Evolutionary conservation across 1,140 invertebrate genomes (phyloP).

Genomic region (Camponotus floridanus): DNA sequence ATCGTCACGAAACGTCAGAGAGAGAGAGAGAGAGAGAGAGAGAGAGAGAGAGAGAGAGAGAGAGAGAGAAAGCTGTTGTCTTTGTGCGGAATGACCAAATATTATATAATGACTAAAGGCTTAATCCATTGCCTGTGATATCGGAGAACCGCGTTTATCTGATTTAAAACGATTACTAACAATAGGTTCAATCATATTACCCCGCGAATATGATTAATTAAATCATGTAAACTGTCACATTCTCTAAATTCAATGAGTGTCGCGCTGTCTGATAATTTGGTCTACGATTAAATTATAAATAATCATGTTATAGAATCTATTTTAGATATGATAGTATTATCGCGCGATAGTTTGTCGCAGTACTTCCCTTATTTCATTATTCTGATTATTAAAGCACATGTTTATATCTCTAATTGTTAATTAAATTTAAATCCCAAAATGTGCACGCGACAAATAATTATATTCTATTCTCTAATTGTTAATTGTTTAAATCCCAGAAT

Average conservation of each 20-base stretch:
- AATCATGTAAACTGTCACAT: slow-evolving; percentile 45
- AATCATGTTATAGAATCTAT: slow-evolving; percentile 14
- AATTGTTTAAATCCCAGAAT: background rate
- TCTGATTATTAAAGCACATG: no score
- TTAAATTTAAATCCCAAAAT: background rate
- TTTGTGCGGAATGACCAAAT: background rate
- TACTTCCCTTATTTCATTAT: background rate
- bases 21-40: no score
- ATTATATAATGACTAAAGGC: background rate
- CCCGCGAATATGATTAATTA: slow-evolving; percentile 65
- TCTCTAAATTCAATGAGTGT: slow-evolving; percentile 62
- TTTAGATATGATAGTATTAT: background rate
- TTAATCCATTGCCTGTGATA: background rate
- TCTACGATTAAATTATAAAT: slow-evolving; percentile 53
- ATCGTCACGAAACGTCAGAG: background rate
- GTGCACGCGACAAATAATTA: background rate
- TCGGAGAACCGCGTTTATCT: slow-evolving; percentile 35
- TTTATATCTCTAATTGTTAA: background rate
- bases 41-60: no score
- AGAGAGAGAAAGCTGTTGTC: background rate
- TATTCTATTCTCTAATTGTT: background rate
- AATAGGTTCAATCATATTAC: slow-evolving; percentile 34
- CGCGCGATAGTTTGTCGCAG: no score
- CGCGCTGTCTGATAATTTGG: slow-evolving; percentile 61
- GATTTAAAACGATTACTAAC: slow-evolving; percentile 17